Base-by-base conservation (phyloP, 1,140 invertebrate genomes). In the Dufourea novaeangliae region DNA sequence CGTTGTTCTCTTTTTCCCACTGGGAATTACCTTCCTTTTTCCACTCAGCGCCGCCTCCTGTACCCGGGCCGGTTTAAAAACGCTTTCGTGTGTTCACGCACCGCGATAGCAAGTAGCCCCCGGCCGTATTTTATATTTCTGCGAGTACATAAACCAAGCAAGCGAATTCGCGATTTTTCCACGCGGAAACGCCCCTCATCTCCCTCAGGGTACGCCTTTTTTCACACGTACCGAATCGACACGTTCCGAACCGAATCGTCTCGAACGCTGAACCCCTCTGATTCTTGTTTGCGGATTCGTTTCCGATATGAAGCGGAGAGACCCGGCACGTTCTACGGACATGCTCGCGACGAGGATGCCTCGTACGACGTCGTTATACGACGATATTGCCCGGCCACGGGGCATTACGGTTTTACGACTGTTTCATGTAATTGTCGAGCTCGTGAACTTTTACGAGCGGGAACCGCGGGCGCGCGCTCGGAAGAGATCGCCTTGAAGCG, bases 371-470 rank as follows among this genome's bases (percentile, higher is more conserved):
- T 77, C 84, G 85, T 86, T 86, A 84, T 62, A 57, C 70, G 74
- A 59, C 50, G 81, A 57, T 72, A 75, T 54, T 70, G 61, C 70
- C 78, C 52, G 73, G 81, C 63, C 77, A 87, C 82, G 84, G 82
- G 83, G 83, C 76, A 88, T 91, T 89, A 88, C 86, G 87, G 86
- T 88, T 92, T 90, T 91, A 91, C 89, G 89, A 88, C 86, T 88
- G 87, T 89, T 89, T 90, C 90, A 83, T 90, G 90, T 91, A 91
- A 91, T 91, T 90, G 90, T 91, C 87, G 87, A 87, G 88, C 86
- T 91, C 90, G 90, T 90, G 87, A 88, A 90, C 86, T 90, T 91
- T 92, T 92, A 91, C 88, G 91, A 91, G 74, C 80, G 41, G 46
- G 77, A 69, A 62, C 71, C 66, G 59, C 79, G 57, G n/a, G n/a